Conservation (phyloP, 2,113 vertebrate genomes). For the Nesogale talazaci region DNA sequence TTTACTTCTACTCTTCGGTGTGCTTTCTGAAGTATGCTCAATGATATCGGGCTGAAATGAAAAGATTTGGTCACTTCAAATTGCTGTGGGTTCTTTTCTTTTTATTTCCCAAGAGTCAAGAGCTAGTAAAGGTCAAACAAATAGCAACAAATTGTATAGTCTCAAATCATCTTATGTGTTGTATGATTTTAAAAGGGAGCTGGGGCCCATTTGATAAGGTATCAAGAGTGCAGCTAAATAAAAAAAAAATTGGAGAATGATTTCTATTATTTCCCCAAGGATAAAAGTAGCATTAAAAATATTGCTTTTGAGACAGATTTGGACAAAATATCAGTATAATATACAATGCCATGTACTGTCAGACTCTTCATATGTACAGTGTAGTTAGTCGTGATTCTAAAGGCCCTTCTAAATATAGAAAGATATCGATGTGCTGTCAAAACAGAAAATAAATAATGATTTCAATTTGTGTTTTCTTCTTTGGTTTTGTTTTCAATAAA, state of each 20-base stretch:
- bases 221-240: background rate
- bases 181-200: constrained; percentile 20
- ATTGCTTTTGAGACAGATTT: constrained; percentile 18
- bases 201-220: background rate
- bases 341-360: background rate
- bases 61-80: background rate
- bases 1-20: no score
- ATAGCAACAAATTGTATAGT: background rate
- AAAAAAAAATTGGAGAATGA: background rate
- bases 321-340: background rate
- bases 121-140: background rate
- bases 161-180: background rate
- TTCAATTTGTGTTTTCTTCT: constrained; percentile 46
- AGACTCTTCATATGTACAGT: background rate
- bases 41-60: background rate
- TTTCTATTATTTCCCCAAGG: constrained; percentile 42
- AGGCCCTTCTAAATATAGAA: background rate
- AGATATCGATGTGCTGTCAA: constrained; percentile 31
- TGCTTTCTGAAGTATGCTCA: background rate
- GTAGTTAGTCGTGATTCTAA: background rate
- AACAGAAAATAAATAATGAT: constrained; percentile 18
- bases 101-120: background rate
- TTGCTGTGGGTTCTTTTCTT: background rate
- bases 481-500: constrained; percentile 60
- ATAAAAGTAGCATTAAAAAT: background rate